Conservation (phyloP, 2,888 invertebrate species). For the Xanthorhoe designata region DNA sequence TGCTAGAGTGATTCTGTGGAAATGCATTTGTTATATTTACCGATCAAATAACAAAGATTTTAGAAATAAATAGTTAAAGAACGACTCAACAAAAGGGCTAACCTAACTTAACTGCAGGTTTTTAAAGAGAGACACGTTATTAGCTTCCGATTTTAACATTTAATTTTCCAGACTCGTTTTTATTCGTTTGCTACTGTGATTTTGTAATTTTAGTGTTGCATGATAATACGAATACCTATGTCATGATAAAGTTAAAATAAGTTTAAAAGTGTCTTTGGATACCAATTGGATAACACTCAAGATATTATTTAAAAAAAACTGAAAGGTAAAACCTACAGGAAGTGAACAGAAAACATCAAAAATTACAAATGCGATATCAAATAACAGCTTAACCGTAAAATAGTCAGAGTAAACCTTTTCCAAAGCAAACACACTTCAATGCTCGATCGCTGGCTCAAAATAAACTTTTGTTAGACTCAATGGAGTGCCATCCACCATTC, state of each 20-base stretch:
- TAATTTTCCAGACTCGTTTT: no score
- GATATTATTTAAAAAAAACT: no score
- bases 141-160: no score
- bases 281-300: no score
- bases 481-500: constrained; percentile 68
- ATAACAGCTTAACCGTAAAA: constrained; percentile 54
- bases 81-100: background rate
- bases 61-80: constrained; percentile 16
- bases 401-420: constrained; percentile 64
- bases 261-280: no score
- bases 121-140: no score
- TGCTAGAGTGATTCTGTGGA: constrained; percentile 46
- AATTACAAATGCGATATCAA: constrained; percentile 27
- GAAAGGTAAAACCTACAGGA: background rate
- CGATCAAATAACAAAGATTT: constrained; percentile 22
- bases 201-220: no score
- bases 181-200: no score
- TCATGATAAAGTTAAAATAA: no score
- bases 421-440: constrained; percentile 69
- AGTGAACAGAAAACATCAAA: background rate
- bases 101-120: no score
- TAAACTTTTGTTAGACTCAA: constrained; percentile 53
- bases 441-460: constrained; percentile 65
- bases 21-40: constrained; percentile 31
- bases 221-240: no score